Evolutionary conservation across 1,140 invertebrate genomes (phyloP).

Genomic region (Neodiprion virginianus): DNA sequence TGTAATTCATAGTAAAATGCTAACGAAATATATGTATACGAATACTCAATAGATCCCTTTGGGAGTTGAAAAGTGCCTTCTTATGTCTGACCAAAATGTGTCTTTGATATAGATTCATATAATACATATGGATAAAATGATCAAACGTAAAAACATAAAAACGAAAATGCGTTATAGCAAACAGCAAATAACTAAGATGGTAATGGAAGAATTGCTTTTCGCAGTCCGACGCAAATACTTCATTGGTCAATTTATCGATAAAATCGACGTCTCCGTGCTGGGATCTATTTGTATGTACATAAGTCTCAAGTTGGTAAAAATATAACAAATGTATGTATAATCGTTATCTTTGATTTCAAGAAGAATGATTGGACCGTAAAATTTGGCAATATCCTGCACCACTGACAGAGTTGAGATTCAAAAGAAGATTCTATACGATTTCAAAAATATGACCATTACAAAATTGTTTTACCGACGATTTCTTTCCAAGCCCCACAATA

Average conservation of each 20-base stretch:
- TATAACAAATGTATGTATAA: not conserved
- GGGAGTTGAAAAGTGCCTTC: constrained; percentile 2
- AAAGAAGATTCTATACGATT: too few species aligned
- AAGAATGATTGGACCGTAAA: too few species aligned
- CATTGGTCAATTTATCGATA: not conserved
- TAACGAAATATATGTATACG: constrained; percentile 8
- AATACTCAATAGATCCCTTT: constrained; percentile 22
- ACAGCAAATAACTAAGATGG: not conserved
- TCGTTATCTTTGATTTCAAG: not conserved
- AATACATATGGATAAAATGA: too few species aligned
- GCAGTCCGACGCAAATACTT: not conserved
- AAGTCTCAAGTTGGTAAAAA: not conserved
- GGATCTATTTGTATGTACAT: not conserved
- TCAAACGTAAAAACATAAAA: not conserved
- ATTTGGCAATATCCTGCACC: too few species aligned
- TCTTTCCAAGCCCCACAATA: not conserved
- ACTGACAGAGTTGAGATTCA: too few species aligned
- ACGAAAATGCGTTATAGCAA: not conserved
- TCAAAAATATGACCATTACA: too few species aligned
- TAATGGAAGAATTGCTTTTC: not conserved
- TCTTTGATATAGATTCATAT: not conserved
- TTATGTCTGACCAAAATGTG: not conserved
- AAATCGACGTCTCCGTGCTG: not conserved
- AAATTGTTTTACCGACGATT: not conserved
- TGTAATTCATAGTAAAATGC: not conserved